Evolutionary conservation across 2,113 vertebrate genomes (phyloP).

Genomic region (Oenanthe melanoleuca): DNA sequence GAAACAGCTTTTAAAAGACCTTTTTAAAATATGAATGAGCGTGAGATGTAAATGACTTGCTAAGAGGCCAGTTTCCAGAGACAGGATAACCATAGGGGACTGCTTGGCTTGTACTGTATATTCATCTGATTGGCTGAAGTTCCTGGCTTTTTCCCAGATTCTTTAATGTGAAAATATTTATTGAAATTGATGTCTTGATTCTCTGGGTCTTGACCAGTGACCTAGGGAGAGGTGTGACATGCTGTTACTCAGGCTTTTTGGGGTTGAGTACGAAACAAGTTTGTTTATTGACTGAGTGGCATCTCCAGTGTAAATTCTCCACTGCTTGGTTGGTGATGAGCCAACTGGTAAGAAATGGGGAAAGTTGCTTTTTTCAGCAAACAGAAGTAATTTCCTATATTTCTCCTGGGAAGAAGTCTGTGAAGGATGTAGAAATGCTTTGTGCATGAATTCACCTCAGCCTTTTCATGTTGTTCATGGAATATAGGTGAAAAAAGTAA

Average conservation of each 20-base stretch:
- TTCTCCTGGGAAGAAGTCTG: neutral
- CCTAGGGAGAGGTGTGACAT: slow-evolving; percentile 20
- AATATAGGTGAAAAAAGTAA: neutral
- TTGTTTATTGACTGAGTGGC: slow-evolving; percentile 14
- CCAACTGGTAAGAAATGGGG: neutral
- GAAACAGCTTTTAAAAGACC: slow-evolving; percentile 34
- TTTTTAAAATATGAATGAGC: slow-evolving; percentile 48
- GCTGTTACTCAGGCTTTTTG: neutral
- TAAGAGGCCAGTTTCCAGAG: slow-evolving; percentile 11
- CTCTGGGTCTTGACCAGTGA: neutral
- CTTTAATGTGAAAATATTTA: slow-evolving; percentile 51
- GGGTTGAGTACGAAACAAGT: neutral
- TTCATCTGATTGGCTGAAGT: neutral
- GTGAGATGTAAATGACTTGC: neutral
- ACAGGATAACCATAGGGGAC: neutral
- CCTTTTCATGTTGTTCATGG: neutral
- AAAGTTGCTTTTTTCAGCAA: neutral
- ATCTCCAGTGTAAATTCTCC: neutral
- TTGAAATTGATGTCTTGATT: slow-evolving; percentile 42
- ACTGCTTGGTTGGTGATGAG: neutral
- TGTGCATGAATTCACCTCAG: neutral
- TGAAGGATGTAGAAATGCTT: neutral
- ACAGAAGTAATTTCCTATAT: neutral
- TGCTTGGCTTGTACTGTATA: neutral
- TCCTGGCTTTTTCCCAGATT: slow-evolving; percentile 15